Percentiles rank a stretch among this genome's conserved stretches.
Evolutionary conservation across 1,140 invertebrate genomes (phyloP).

Genomic region (Drosophila virilis): DNA sequence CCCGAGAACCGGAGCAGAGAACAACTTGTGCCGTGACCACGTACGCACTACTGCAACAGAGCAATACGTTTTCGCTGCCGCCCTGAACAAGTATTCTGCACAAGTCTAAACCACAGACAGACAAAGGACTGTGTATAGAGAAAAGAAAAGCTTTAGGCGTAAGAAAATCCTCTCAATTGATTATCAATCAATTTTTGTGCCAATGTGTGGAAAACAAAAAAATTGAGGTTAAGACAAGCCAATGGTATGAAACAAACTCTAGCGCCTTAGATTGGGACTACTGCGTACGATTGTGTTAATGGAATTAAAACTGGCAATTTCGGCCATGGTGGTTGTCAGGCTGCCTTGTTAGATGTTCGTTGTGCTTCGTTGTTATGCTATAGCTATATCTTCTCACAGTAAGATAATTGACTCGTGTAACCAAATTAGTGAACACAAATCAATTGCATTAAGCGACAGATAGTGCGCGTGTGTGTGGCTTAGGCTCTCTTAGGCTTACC

Average conservation of each 20-base stretch:
- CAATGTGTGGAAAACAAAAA: slow-evolving; percentile 33
- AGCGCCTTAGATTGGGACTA: slow-evolving; percentile 12
- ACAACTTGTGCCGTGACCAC: slow-evolving; percentile 71
- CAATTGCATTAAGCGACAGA: slow-evolving; percentile 76
- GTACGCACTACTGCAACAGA: slow-evolving; percentile 30
- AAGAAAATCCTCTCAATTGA: slow-evolving; percentile 81
- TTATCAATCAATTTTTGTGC: slow-evolving; percentile 80
- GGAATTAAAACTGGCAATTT: slow-evolving; percentile 82
- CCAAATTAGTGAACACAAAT: slow-evolving; percentile 75
- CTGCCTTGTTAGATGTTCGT: slow-evolving; percentile 40
- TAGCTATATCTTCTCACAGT: slow-evolving; percentile 16
- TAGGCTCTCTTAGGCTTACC: slow-evolving; percentile 20
- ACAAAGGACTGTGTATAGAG: slow-evolving; percentile 38
- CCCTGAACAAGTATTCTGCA: slow-evolving; percentile 3
- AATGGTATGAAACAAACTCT: slow-evolving; percentile 29
- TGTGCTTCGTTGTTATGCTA: neutral
- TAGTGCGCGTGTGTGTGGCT: slow-evolving; percentile 56
- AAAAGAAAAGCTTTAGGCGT: slow-evolving; percentile 20
- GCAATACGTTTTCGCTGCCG: slow-evolving; percentile 62
- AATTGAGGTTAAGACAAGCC: slow-evolving; percentile 13
- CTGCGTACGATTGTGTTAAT: slow-evolving; percentile 51
- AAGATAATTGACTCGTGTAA: slow-evolving; percentile 60
- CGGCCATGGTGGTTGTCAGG: slow-evolving; percentile 63
- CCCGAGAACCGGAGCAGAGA: neutral
- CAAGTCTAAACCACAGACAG: slow-evolving; percentile 75